Percentiles rank a stretch among this genome's conserved stretches.
phyloP scores from a whole-genome alignment of 1,140 invertebrate species.

The Penaeus vannamei region DNA sequence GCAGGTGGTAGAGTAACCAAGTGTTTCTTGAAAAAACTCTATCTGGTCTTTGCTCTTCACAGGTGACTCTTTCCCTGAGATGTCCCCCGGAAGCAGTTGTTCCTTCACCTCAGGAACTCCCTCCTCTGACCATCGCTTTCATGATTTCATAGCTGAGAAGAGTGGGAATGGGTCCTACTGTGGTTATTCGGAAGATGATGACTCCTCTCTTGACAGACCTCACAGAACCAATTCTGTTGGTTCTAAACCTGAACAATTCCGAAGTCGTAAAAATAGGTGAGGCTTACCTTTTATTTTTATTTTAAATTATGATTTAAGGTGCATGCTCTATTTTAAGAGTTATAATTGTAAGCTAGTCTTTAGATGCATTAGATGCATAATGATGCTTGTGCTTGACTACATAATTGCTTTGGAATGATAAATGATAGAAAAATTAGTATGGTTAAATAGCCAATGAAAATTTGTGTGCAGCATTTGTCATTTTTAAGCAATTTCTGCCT shows the following conservation, averaged over 20 bases:
- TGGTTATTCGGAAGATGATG: constrained; percentile 57
- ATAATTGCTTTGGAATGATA: no score
- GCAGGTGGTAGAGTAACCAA: no score
- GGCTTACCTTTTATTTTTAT: background rate
- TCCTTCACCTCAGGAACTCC: constrained; percentile 59
- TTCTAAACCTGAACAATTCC: constrained; percentile 57
- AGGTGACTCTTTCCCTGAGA: constrained; percentile 61
- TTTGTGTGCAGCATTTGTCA: no score
- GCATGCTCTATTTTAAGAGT: background rate
- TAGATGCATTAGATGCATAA: no score
- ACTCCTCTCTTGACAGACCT: constrained; percentile 56
- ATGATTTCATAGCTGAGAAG: constrained; percentile 56
- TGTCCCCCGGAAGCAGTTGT: constrained; percentile 60
- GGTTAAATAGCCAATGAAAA: no score
- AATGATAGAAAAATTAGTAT: no score
- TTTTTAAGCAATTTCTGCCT: no score
- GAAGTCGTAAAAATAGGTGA: constrained; percentile 62
- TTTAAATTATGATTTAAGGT: background rate
- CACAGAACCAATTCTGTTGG: constrained; percentile 58
- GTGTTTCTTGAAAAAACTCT: no score
- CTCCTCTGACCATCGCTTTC: constrained; percentile 59
- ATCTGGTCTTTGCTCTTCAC: background rate
- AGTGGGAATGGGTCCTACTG: constrained; percentile 51
- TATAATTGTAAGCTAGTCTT: no score
- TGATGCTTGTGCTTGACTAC: no score